A percentile compares a stretch with the other conserved stretches of the same genome.
These are phyloP conservation scores for Antheraea pernyi DNA, from an alignment of 1,140 invertebrate genomes.

Conservation along the genomic window DNA sequence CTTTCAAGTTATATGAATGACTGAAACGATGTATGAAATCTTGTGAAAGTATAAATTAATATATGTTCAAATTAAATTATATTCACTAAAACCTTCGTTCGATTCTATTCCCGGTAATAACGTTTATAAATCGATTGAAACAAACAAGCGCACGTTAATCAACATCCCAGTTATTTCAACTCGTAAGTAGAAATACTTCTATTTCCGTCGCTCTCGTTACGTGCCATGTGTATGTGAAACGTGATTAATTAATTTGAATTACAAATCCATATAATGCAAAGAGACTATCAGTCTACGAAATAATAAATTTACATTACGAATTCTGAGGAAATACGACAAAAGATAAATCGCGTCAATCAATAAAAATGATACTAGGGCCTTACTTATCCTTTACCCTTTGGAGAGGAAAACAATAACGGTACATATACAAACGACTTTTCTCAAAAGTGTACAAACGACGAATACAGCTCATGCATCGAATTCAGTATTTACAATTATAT, in stretches of 20 bases:
- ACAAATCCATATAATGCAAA: neutral
- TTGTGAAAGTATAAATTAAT: too few species aligned
- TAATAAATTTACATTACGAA: too few species aligned
- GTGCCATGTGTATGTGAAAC: neutral
- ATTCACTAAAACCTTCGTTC: neutral
- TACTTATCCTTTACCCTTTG: too few species aligned
- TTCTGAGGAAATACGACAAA: neutral
- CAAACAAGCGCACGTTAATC: slow-evolving; percentile 28
- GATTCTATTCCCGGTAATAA: slow-evolving; percentile 20
- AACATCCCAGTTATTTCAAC: slow-evolving; percentile 32
- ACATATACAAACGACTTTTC: too few species aligned
- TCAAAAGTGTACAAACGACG: too few species aligned
- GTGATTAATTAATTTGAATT: neutral
- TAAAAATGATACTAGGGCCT: neutral
- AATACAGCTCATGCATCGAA: too few species aligned
- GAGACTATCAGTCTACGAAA: neutral
- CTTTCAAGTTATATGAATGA: too few species aligned
- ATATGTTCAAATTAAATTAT: neutral
- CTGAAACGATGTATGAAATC: too few species aligned
- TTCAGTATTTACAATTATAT: too few species aligned
- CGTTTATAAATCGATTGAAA: slow-evolving; percentile 22
- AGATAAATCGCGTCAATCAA: neutral
- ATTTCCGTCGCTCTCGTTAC: slow-evolving; percentile 15
- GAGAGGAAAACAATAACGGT: too few species aligned
- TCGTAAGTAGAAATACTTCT: slow-evolving; percentile 20